phyloP scores from a whole-genome alignment of 2,888 invertebrate genomes.

The Caenorhabditis sp. region DNA sequence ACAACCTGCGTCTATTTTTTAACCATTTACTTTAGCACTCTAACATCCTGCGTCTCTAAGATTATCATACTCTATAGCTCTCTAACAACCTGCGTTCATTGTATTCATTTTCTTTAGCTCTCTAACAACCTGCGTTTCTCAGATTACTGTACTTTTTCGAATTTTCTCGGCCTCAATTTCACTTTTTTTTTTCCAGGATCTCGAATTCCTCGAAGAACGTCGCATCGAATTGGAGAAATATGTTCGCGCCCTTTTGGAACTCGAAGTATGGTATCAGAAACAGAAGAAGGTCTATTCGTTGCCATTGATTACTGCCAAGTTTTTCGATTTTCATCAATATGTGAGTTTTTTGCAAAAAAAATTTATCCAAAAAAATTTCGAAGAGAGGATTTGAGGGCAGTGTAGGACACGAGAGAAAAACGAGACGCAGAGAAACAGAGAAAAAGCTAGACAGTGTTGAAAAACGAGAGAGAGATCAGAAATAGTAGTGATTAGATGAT shows the following conservation, averaged over 20 bases:
- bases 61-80: too few species aligned
- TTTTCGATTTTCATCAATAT: slow-evolving; percentile 87
- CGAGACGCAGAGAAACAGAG: background rate
- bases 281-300: slow-evolving; percentile 46
- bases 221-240: slow-evolving; percentile 83
- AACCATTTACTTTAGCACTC: too few species aligned
- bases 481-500: background rate
- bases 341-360: slow-evolving; percentile 65
- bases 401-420: background rate
- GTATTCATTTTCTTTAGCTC: too few species aligned
- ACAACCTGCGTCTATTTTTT: too few species aligned
- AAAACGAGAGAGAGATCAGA: background rate
- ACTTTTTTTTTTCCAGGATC: slow-evolving; percentile 74
- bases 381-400: background rate
- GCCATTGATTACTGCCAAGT: slow-evolving; percentile 77
- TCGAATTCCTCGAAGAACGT: slow-evolving; percentile 85
- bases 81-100: too few species aligned
- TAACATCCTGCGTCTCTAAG: too few species aligned
- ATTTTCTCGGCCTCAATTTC: too few species aligned
- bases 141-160: too few species aligned
- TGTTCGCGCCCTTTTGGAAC: slow-evolving; percentile 76
- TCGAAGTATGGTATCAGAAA: slow-evolving; percentile 59
- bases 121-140: too few species aligned
- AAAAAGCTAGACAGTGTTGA: background rate
- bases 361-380: too few species aligned